Percentiles rank a stretch among this genome's conserved stretches.
phyloP scores from a whole-genome alignment of 2,888 invertebrate genomes.

The Ectropis crepuscularia region DNA sequence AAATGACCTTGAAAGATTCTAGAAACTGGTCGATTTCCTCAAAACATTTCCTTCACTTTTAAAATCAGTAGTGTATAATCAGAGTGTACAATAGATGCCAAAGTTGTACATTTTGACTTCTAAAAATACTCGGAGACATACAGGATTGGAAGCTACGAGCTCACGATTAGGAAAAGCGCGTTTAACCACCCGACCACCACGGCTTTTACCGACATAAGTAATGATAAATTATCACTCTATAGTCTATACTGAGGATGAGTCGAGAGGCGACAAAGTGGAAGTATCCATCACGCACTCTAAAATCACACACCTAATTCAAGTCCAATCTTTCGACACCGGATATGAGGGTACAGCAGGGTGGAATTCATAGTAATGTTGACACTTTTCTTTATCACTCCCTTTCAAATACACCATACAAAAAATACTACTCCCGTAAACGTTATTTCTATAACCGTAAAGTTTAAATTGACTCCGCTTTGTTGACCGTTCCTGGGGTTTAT shows the following conservation, averaged over 20 bases:
- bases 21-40: no score
- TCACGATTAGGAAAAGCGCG: no score
- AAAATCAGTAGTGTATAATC: no score
- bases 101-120: no score
- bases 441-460: conserved; percentile 25
- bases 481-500: conserved; percentile 30
- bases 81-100: no score
- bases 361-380: conserved; percentile 68
- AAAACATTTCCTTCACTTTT: no score
- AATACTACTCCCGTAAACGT: conserved; percentile 14
- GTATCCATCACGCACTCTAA: conserved; percentile 42
- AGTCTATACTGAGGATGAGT: conserved; percentile 3
- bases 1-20: no score
- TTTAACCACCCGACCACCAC: no score
- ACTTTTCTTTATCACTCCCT: conserved; percentile 64
- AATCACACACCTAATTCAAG: conserved; percentile 39
- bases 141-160: no score
- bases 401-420: conserved; percentile 42
- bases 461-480: conserved; percentile 1
- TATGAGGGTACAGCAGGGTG: conserved; percentile 54
- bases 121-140: no score
- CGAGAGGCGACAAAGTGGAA: conserved; percentile 9
- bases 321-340: conserved; percentile 68
- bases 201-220: no score
- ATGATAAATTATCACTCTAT: no score